Percentiles rank a stretch among this genome's conserved stretches.
phyloP scores from a whole-genome alignment of 2,888 invertebrate genomes.

The Tachina grossa region DNA sequence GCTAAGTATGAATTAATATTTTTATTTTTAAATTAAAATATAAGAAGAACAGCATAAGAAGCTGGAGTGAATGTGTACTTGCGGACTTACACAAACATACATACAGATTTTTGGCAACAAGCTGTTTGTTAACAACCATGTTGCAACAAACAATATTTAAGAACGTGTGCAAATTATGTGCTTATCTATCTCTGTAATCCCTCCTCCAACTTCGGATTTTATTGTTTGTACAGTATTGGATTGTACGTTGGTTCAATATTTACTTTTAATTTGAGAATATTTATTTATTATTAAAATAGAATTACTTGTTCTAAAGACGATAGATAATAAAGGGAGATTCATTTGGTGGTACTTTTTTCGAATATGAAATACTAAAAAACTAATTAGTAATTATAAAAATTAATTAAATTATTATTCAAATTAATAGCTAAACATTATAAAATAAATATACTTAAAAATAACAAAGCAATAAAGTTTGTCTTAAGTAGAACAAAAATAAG shows the following conservation, averaged over 20 bases:
- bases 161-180: conserved; percentile 67
- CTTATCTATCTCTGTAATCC: conserved; percentile 18
- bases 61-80: background rate
- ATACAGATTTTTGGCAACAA: conserved; percentile 43
- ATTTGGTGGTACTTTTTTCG: background rate
- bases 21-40: conserved; percentile 50
- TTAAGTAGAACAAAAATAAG: too few species aligned
- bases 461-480: too few species aligned
- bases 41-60: background rate
- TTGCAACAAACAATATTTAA: conserved; percentile 45
- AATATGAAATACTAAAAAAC: background rate
- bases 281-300: conserved; percentile 61
- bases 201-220: conserved; percentile 6
- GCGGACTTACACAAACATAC: too few species aligned
- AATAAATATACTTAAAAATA: too few species aligned
- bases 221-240: conserved; percentile 11
- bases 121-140: conserved; percentile 45
- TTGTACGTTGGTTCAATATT: conserved; percentile 50
- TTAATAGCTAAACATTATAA: too few species aligned
- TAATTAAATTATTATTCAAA: too few species aligned
- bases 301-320: conserved; percentile 1
- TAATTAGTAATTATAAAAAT: too few species aligned
- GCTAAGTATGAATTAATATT: conserved; percentile 55
- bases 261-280: conserved; percentile 67
- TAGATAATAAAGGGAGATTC: background rate